phyloP scores from a whole-genome alignment of 2,797 vertebrate species.

The Oryzias sinensis region DNA sequence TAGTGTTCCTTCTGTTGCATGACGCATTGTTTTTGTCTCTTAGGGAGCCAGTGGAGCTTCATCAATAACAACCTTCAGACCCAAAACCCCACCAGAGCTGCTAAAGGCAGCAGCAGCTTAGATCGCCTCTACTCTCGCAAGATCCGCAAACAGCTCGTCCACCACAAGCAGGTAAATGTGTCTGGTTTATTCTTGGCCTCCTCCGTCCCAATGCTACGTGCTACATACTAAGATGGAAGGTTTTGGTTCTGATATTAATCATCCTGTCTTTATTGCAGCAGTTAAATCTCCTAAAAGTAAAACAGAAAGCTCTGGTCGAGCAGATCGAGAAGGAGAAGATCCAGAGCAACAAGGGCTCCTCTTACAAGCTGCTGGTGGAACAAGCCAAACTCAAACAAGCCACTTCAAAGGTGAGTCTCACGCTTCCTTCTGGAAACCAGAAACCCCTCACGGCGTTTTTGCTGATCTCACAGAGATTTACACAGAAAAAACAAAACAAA shows the following conservation, averaged over 20 bases:
- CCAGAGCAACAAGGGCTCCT: conserved; percentile 99
- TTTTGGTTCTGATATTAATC: conserved; percentile 55
- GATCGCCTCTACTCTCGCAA: conserved; percentile 97
- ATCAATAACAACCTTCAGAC: conserved; percentile 98
- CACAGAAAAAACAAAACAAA: too few relatives aligned
- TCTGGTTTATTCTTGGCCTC: conserved; percentile 15
- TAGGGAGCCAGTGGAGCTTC: conserved; percentile 99
- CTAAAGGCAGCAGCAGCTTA: conserved; percentile 94
- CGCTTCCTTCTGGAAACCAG: too few relatives aligned
- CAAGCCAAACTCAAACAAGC: conserved; percentile 99
- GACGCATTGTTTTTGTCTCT: not conserved
- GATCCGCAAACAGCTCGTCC: conserved; percentile 97
- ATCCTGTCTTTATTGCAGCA: conserved; percentile 84
- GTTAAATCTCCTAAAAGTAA: conserved; percentile 99
- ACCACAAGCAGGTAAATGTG: conserved; percentile 97
- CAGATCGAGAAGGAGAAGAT: conserved; percentile 99
- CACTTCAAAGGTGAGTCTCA: conserved; percentile 90
- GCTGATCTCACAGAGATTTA: too few relatives aligned
- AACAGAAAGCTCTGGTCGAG: conserved; percentile 99
- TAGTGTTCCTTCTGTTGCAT: not conserved
- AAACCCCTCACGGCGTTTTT: too few relatives aligned
- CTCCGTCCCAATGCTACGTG: not conserved
- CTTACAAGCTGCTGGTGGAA: conserved; percentile 98
- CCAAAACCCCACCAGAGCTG: conserved; percentile 87
- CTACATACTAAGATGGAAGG: not conserved